Percentiles rank a stretch among this genome's conserved stretches.
Evolutionary conservation across 2,888 invertebrate species (phyloP).

Genomic region (Drepana falcataria): DNA sequence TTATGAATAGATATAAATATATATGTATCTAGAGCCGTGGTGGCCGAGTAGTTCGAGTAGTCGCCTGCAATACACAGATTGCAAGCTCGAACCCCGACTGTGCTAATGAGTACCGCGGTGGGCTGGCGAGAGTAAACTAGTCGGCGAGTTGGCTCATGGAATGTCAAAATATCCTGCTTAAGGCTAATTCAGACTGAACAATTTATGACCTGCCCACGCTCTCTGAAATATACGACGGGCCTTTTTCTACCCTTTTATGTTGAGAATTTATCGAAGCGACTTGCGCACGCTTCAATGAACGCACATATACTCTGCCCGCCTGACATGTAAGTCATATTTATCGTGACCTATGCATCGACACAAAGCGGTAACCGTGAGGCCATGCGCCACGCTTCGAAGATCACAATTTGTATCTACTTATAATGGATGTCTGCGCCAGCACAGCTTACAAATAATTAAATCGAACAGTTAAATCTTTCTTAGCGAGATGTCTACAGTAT

Average conservation of each 20-base stretch:
- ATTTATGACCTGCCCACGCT: conserved; percentile 69
- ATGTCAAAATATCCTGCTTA: conserved; percentile 68
- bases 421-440: conserved; percentile 8
- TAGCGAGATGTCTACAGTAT: neutral
- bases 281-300: conserved; percentile 55
- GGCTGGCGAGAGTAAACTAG: conserved; percentile 49
- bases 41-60: too few species aligned
- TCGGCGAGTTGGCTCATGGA: conserved; percentile 43
- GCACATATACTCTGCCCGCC: conserved; percentile 41
- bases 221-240: conserved; percentile 66
- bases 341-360: conserved; percentile 53
- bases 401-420: conserved; percentile 32
- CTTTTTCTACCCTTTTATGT: conserved; percentile 69
- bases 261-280: conserved; percentile 65
- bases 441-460: conserved; percentile 13
- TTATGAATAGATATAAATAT: too few species aligned
- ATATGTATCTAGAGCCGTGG: too few species aligned
- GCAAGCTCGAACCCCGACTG: too few species aligned
- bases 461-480: neutral
- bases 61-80: too few species aligned
- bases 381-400: conserved; percentile 38
- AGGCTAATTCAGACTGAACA: conserved; percentile 63
- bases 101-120: conserved; percentile 25
- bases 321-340: conserved; percentile 58
- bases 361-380: conserved; percentile 41